phyloP scores from a whole-genome alignment of 2,797 vertebrate genomes.

The Muscicapa striata region DNA sequence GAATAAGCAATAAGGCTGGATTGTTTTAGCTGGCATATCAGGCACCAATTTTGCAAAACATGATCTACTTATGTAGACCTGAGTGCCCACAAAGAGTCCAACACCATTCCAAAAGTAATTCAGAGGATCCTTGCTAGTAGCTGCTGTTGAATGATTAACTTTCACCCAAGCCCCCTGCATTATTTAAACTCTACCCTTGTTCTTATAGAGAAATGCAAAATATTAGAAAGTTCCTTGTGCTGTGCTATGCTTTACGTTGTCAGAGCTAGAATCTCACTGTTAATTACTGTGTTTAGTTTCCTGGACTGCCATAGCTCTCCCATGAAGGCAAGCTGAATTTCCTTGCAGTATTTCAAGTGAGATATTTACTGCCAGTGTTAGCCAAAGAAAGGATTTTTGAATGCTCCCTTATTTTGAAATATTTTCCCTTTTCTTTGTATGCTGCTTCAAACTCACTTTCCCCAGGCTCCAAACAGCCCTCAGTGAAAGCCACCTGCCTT shows the following conservation, averaged over 20 bases:
- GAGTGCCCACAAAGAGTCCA: background rate
- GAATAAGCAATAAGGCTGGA: background rate
- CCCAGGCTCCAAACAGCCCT: background rate
- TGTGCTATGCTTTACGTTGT: background rate
- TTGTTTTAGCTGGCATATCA: background rate
- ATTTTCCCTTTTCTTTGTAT: background rate
- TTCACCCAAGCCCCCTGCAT: background rate
- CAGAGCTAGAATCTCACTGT: background rate
- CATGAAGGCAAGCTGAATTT: background rate
- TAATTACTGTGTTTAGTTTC: background rate
- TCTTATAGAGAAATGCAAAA: background rate
- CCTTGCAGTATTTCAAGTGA: slow-evolving; percentile 35
- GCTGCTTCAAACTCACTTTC: background rate
- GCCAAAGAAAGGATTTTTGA: slow-evolving; percentile 28
- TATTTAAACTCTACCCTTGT: background rate
- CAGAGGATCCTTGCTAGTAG: background rate
- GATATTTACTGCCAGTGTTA: slow-evolving; percentile 25
- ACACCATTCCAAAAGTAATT: background rate
- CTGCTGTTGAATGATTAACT: slow-evolving; percentile 13
- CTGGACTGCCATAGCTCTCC: background rate
- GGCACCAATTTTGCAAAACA: background rate
- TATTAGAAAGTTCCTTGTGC: background rate
- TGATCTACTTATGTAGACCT: background rate
- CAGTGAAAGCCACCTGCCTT: background rate
- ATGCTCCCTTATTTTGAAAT: slow-evolving; percentile 36